Evolutionary conservation across 2,888 invertebrate genomes (phyloP).

Genomic region (Heteropelma amictum): DNA sequence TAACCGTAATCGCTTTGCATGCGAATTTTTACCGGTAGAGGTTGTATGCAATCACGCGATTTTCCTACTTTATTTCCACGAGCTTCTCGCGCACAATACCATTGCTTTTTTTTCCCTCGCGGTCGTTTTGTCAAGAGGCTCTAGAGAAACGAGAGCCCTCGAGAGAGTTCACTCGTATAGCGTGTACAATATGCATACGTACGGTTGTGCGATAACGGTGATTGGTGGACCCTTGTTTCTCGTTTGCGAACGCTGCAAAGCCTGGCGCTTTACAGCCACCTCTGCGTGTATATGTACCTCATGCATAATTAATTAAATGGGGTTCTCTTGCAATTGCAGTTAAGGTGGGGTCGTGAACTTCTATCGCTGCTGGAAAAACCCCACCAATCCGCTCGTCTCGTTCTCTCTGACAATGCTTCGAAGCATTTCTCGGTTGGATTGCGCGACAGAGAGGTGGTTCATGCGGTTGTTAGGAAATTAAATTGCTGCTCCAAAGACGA

Average conservation of each 20-base stretch:
- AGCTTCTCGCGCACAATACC: conserved; percentile 20
- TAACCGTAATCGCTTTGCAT: not conserved
- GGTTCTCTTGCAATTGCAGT: conserved; percentile 68
- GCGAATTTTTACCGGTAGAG: not conserved
- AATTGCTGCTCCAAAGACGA: conserved; percentile 60
- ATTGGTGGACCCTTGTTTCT: conserved; percentile 59
- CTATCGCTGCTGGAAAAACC: conserved; percentile 5
- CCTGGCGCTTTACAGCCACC: conserved; percentile 19
- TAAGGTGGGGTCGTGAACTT: conserved; percentile 61
- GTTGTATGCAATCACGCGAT: not conserved
- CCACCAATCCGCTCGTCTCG: conserved; percentile 18
- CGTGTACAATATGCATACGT: conserved; percentile 31
- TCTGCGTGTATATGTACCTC: conserved; percentile 57
- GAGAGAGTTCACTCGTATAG: conserved; percentile 18
- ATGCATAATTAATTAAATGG: conserved; percentile 75
- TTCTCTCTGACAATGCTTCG: not conserved
- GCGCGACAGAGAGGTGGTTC: conserved; percentile 49
- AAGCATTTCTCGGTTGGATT: conserved; percentile 28
- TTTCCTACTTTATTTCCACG: conserved; percentile 13
- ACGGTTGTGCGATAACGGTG: conserved; percentile 61
- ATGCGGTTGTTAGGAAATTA: conserved; percentile 67
- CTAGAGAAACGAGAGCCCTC: conserved; percentile 1
- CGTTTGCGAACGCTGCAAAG: conserved; percentile 36
- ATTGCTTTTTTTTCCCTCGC: conserved; percentile 28
- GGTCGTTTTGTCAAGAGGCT: conserved; percentile 21